Evolutionary conservation across 2,888 invertebrate genomes (phyloP).

Genomic region (Stomorhina lunata): DNA sequence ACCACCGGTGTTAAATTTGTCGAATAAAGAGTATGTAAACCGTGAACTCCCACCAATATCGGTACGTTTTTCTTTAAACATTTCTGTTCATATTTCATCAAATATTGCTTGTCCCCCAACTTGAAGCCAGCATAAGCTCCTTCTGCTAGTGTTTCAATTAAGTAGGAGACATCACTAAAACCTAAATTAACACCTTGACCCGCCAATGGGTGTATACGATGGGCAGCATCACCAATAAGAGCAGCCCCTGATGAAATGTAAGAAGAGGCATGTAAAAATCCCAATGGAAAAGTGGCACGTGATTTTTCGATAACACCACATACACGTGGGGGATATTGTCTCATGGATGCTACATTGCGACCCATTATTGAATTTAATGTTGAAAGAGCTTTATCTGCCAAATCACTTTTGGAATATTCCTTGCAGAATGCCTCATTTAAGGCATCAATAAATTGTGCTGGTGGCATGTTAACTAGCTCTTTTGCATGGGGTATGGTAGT

Average conservation of each 20-base stretch:
- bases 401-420: slow-evolving; percentile 75
- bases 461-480: slow-evolving; percentile 84
- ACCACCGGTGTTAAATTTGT: slow-evolving; percentile 87
- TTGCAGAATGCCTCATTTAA: slow-evolving; percentile 89
- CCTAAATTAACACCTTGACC: slow-evolving; percentile 99
- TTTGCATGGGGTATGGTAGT: slow-evolving; percentile 88
- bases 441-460: slow-evolving; percentile 91
- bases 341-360: slow-evolving; percentile 73
- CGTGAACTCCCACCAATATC: slow-evolving; percentile 92
- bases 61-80: slow-evolving; percentile 94
- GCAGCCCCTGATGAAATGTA: slow-evolving; percentile 91
- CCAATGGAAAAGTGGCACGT: slow-evolving; percentile 94
- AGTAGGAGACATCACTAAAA: slow-evolving; percentile 92
- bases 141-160: slow-evolving; percentile 86
- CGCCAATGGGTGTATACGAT: slow-evolving; percentile 96
- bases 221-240: slow-evolving; percentile 93
- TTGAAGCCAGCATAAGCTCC: slow-evolving; percentile 87
- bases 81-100: slow-evolving; percentile 90
- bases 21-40: slow-evolving; percentile 90
- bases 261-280: slow-evolving; percentile 92
- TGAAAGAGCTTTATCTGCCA: slow-evolving; percentile 79
- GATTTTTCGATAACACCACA: slow-evolving; percentile 75
- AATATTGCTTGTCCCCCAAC: slow-evolving; percentile 85
- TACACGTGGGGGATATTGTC: slow-evolving; percentile 79
- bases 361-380: slow-evolving; percentile 80